These are phyloP conservation scores for Xestia sexstrigata DNA, from an alignment of 2,888 invertebrate species.

Conservation along the genomic window DNA sequence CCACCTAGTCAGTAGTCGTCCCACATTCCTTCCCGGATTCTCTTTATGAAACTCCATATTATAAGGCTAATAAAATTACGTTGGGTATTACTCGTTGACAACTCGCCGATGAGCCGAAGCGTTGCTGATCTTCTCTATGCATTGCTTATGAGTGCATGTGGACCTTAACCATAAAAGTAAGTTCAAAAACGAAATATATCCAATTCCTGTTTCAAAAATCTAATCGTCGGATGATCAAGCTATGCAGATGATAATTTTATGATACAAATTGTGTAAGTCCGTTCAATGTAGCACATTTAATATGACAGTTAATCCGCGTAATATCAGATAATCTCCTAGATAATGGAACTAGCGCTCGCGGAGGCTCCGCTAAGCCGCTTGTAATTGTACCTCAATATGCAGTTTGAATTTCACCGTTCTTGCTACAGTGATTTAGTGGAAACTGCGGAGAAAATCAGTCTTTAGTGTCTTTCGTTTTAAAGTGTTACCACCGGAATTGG, in stretches of 20 bases:
- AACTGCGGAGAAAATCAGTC: slow-evolving; percentile 3
- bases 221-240: neutral
- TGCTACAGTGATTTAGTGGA: slow-evolving; percentile 31
- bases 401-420: slow-evolving; percentile 56
- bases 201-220: neutral
- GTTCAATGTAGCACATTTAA: slow-evolving; percentile 56
- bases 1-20: no score
- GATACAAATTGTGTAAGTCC: slow-evolving; percentile 43
- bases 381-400: slow-evolving; percentile 67
- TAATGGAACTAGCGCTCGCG: slow-evolving; percentile 64
- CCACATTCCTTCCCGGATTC: neutral
- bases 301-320: slow-evolving; percentile 64
- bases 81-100: neutral
- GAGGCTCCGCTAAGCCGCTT: slow-evolving; percentile 57
- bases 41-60: neutral
- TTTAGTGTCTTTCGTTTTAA: neutral
- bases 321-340: slow-evolving; percentile 67
- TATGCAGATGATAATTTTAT: slow-evolving; percentile 46
- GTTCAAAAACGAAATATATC: neutral
- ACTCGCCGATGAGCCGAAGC: neutral
- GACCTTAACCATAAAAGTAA: neutral
- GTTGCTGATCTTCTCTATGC: neutral
- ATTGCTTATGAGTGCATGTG: neutral
- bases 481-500: neutral
- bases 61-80: no score